A percentile compares a stretch with the other conserved stretches of the same genome.
These are phyloP conservation scores for Psylliodes chrysocephalus DNA, from an alignment of 2,888 invertebrate species.

Conservation along the genomic window DNA sequence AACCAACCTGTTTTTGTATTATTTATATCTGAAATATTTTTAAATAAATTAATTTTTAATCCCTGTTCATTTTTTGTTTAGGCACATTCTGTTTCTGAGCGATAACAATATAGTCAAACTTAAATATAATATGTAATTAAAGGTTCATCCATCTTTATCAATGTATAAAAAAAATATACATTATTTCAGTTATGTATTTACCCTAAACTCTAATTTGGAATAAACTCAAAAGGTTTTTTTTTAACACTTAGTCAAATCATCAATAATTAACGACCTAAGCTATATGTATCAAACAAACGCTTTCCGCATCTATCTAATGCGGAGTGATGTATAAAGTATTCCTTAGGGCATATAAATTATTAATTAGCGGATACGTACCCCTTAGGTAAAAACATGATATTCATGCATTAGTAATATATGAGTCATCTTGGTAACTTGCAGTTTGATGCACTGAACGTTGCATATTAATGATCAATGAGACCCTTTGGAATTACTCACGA, in stretches of 20 bases:
- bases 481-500: neutral
- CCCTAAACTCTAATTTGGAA: too few relatives aligned
- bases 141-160: too few relatives aligned
- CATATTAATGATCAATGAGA: constrained; percentile 8
- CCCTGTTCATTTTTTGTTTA: too few relatives aligned
- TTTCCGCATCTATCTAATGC: neutral
- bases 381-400: constrained; percentile 14
- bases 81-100: too few relatives aligned
- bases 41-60: too few relatives aligned
- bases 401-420: constrained; percentile 20
- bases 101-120: too few relatives aligned
- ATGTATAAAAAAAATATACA: too few relatives aligned
- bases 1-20: too few relatives aligned
- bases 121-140: too few relatives aligned
- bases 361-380: constrained; percentile 17
- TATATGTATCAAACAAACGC: constrained; percentile 1
- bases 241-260: neutral
- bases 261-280: constrained; percentile 1
- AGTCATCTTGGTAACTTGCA: constrained; percentile 12
- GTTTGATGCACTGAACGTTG: constrained; percentile 12
- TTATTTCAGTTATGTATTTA: too few relatives aligned
- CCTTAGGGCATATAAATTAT: constrained; percentile 16
- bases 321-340: neutral
- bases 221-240: neutral
- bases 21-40: too few relatives aligned